Base-by-base conservation (phyloP, 2,113 vertebrate genomes). In the Mustela nigripes region DNA sequence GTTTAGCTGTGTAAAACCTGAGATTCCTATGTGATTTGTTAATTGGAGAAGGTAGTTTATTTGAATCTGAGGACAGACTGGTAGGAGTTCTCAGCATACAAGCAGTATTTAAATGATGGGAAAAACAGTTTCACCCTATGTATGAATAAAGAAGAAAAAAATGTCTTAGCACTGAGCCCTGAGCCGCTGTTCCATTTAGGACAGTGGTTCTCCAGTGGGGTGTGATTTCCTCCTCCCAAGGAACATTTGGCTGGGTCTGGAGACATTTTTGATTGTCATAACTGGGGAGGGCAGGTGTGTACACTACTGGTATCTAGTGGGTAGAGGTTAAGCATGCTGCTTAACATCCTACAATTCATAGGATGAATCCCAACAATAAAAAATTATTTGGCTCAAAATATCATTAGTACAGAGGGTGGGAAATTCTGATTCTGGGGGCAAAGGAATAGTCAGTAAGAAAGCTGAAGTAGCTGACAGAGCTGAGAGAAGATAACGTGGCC, bases 111-210 rank as follows among this genome's bases (percentile, higher is more conserved):
- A 71, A 65, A 36, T 36, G 28, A 42, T 26, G 33, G 16, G 22
- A 89, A 76, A 53, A 12, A 50, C 16, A 48, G 45, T 33, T 78
- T 67, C 15, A 84, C 18, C 31, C 11, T 18, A 7, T 60, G 12
- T 26, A 85, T 15, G 53, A 33, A 89, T n/a, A 86, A 91, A 95
- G 76, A 85, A 95, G 53, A 89, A 82, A 71, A 71, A 53, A 45
- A n/a, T n/a, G 82, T 58, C 45, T 24, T 4, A 83, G 67, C 39
- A 65, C 36, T 88, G 36, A 80, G 36, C 60, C 36, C 60, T 56
- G 36, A 26, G 69, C 21, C 31, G 39, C 31, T 89, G 26, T 11
- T 89, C 65, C 53, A 90, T 45, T 84, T 33, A 95, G 62, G 62
- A 28, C 18, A 26, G 60, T 85, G 36, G 60, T 67, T 71, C 48